These are phyloP conservation scores for Kobus ellipsiprymnus DNA, from an alignment of 2,113 vertebrate genomes.

Conservation along the genomic window DNA sequence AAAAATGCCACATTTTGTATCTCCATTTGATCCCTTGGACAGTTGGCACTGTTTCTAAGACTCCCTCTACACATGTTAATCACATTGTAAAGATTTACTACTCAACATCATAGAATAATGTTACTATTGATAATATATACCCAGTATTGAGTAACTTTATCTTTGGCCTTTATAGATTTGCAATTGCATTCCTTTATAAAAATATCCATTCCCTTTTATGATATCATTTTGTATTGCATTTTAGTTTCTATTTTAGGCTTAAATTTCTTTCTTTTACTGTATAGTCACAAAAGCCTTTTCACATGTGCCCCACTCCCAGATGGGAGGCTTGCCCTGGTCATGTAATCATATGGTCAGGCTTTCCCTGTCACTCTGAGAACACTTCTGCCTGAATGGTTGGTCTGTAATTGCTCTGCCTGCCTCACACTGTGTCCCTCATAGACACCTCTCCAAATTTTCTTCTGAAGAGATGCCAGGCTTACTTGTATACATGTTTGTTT, in stretches of 20 bases:
- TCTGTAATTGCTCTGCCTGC: neutral
- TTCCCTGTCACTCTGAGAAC: neutral
- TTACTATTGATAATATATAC: neutral
- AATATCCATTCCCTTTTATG: no score
- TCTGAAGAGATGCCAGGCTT: neutral
- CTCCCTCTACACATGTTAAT: neutral
- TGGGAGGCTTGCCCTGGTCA: accelerated
- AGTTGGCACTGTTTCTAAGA: neutral
- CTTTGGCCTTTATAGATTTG: neutral
- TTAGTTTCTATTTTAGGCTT: neutral
- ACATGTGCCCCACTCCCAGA: accelerated
- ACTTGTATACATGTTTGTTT: neutral
- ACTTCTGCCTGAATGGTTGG: accelerated
- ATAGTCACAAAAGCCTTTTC: neutral
- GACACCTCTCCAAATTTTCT: neutral
- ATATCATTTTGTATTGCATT: accelerated
- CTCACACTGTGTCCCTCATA: accelerated
- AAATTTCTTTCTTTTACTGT: neutral
- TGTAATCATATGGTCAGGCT: accelerated
- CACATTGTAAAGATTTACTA: accelerated
- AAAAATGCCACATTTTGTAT: neutral
- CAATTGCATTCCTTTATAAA: neutral
- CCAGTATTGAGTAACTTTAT: neutral
- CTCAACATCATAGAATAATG: neutral
- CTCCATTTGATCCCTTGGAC: neutral